phyloP scores from a whole-genome alignment of 1,140 invertebrate genomes.

The Saccostrea echinata region DNA sequence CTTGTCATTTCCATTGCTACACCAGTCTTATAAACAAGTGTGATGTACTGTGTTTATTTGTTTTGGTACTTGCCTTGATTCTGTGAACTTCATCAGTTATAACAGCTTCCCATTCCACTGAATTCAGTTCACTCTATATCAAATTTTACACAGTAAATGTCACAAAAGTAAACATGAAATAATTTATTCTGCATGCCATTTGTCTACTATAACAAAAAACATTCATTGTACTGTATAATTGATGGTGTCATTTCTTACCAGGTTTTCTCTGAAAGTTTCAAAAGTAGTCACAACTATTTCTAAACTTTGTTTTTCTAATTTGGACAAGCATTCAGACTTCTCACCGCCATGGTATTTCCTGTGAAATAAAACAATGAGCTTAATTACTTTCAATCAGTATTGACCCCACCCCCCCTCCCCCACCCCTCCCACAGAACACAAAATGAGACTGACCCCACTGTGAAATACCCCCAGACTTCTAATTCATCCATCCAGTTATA shows the following conservation, averaged over 20 bases:
- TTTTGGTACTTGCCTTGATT: slow-evolving; percentile 71
- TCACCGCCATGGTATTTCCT: slow-evolving; percentile 77
- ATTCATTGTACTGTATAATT: neutral
- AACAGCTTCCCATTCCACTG: slow-evolving; percentile 74
- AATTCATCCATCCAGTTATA: slow-evolving; percentile 79
- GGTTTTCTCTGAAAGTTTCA: slow-evolving; percentile 77
- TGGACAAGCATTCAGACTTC: slow-evolving; percentile 70
- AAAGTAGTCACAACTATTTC: slow-evolving; percentile 78
- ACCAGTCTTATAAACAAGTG: too few species aligned
- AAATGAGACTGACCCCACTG: slow-evolving; percentile 60
- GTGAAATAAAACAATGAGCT: slow-evolving; percentile 34
- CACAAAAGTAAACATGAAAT: too few species aligned
- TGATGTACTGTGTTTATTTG: neutral
- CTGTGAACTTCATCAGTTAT: slow-evolving; percentile 78
- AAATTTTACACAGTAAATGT: neutral
- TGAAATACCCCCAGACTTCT: slow-evolving; percentile 78
- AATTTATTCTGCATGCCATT: too few species aligned
- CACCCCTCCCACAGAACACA: too few species aligned
- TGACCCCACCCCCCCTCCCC: too few species aligned
- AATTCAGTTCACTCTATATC: slow-evolving; percentile 69
- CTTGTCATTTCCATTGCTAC: too few species aligned
- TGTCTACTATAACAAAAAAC: neutral
- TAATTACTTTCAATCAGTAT: too few species aligned
- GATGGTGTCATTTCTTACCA: slow-evolving; percentile 62
- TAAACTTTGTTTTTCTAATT: slow-evolving; percentile 71